These are phyloP conservation scores for Drosophila mulleri DNA, from an alignment of 2,888 invertebrate species.

Conservation along the genomic window DNA sequence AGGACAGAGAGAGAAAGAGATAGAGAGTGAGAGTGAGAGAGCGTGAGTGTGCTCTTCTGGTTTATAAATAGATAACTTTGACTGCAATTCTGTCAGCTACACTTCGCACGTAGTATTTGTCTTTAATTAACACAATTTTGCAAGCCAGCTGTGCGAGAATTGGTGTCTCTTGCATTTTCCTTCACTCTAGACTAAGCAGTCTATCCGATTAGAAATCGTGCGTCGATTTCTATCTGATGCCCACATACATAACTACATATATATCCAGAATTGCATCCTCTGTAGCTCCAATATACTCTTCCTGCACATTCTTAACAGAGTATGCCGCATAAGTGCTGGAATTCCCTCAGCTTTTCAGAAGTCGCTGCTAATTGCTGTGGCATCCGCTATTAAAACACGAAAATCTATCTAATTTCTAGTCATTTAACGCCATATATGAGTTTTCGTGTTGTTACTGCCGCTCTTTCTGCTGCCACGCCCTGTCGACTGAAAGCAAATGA, in stretches of 20 bases:
- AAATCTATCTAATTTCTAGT: constrained; percentile 59
- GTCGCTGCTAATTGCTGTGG: constrained; percentile 62
- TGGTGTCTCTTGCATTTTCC: constrained; percentile 44
- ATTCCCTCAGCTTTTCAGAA: constrained; percentile 11
- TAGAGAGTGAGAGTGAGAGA: neutral
- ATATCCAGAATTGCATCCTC: neutral
- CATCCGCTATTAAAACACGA: constrained; percentile 52
- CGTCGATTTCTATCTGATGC: neutral
- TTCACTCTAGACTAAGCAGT: constrained; percentile 13
- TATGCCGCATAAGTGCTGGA: neutral
- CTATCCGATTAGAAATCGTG: neutral
- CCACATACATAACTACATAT: neutral
- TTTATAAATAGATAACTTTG: constrained; percentile 66
- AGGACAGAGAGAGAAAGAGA: neutral
- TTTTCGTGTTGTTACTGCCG: neutral
- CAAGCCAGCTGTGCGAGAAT: constrained; percentile 40
- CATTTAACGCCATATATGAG: constrained; percentile 63
- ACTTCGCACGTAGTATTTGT: constrained; percentile 34
- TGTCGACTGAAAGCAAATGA: constrained; percentile 45
- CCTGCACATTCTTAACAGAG: neutral
- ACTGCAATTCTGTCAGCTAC: constrained; percentile 57
- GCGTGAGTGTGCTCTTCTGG: constrained; percentile 1
- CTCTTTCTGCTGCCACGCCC: constrained; percentile 53
- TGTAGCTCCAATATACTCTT: neutral
- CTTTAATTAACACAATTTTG: constrained; percentile 64